A percentile compares a stretch with the other conserved stretches of the same genome.
phyloP scores from a whole-genome alignment of 2,888 invertebrate genomes.

The Mystacides longicornis region DNA sequence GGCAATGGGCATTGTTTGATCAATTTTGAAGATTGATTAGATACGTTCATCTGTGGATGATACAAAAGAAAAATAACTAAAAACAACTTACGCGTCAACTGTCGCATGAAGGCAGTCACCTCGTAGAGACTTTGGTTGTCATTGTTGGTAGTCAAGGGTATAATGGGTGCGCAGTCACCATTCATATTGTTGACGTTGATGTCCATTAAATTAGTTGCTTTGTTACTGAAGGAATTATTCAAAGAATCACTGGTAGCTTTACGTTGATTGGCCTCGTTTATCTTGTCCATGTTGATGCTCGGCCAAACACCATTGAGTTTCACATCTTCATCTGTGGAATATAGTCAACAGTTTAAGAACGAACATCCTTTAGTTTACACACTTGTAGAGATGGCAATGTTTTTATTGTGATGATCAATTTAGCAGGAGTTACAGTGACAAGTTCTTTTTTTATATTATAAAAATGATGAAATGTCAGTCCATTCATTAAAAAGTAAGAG shows the following conservation, averaged over 20 bases:
- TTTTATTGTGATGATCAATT: too few species aligned
- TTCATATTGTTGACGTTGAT: constrained; percentile 22
- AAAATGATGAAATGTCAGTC: too few species aligned
- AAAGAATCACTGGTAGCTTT: constrained; percentile 41
- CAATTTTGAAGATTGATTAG: too few species aligned
- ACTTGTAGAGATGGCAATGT: too few species aligned
- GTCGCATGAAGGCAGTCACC: constrained; percentile 5
- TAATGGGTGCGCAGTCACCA: constrained; percentile 5
- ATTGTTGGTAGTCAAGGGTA: neutral
- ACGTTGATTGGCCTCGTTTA: constrained; percentile 41
- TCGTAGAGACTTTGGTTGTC: constrained; percentile 5
- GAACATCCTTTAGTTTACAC: too few species aligned
- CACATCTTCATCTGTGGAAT: neutral
- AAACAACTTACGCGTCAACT: constrained; percentile 12
- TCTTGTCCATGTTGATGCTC: constrained; percentile 42
- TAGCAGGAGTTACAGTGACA: too few species aligned
- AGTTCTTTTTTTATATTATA: too few species aligned
- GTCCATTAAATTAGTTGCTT: constrained; percentile 25
- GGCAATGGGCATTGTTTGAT: too few species aligned
- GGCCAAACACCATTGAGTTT: constrained; percentile 42
- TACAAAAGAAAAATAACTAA: neutral
- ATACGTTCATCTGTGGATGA: too few species aligned
- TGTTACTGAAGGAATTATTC: constrained; percentile 35
- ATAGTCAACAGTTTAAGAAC: too few species aligned
- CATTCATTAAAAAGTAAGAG: too few species aligned